phyloP scores from a whole-genome alignment of 2,113 vertebrate genomes.

The Steatornis caripensis region DNA sequence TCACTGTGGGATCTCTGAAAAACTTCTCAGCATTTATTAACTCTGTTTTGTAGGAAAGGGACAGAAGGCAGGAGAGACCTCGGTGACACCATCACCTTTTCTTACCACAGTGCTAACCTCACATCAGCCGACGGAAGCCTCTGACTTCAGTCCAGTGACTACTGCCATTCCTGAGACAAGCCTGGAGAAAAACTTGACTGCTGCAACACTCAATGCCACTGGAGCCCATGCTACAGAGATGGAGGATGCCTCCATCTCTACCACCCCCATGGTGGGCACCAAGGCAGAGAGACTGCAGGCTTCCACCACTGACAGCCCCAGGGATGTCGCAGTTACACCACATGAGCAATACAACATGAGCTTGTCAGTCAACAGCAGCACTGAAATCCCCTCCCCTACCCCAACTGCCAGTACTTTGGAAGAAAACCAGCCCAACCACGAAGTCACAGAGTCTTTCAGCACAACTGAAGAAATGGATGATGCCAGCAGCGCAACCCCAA shows the following conservation, averaged over 20 bases:
- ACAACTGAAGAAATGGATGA: not conserved
- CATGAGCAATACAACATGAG: not conserved
- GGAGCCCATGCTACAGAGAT: not conserved
- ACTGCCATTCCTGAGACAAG: not conserved
- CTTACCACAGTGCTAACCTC: not conserved
- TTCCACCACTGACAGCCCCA: not conserved
- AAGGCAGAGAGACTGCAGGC: not conserved
- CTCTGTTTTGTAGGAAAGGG: constrained; percentile 20
- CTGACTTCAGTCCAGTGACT: not conserved
- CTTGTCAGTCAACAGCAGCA: not conserved
- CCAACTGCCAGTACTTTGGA: not conserved
- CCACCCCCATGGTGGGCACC: not conserved
- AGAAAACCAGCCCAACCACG: not conserved
- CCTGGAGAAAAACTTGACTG: not conserved
- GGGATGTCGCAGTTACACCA: not conserved
- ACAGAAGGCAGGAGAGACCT: not conserved
- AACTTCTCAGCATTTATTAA: not conserved
- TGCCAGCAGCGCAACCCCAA: not conserved
- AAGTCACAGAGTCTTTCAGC: not conserved
- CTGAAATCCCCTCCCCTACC: not conserved
- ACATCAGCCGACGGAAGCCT: not conserved
- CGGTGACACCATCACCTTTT: not conserved
- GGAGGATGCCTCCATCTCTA: not conserved
- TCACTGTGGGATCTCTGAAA: not conserved
- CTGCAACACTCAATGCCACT: not conserved